These are phyloP conservation scores for Sycophila texana DNA, from an alignment of 2,888 invertebrate species.

Conservation along the genomic window DNA sequence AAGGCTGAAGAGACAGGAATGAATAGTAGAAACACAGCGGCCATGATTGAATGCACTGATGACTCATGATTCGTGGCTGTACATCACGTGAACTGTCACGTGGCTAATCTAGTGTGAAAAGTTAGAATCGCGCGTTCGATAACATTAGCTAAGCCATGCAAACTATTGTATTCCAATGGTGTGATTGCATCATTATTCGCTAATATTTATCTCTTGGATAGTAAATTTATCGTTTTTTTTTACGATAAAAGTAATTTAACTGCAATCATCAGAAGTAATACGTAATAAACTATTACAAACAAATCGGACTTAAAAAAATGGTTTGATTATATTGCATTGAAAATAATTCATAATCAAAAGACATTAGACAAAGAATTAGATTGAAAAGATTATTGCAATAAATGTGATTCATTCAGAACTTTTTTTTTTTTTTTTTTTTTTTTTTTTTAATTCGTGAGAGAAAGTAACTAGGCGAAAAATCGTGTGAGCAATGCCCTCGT, in stretches of 20 bases:
- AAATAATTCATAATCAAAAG: too few species aligned
- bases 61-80: slow-evolving; percentile 43
- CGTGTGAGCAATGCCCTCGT: background rate
- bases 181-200: too few species aligned
- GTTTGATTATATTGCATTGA: background rate
- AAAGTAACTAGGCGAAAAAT: background rate
- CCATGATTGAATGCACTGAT: slow-evolving; percentile 67
- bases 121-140: background rate
- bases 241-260: background rate
- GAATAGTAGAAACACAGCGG: slow-evolving; percentile 20
- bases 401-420: too few species aligned
- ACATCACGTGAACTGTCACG: slow-evolving; percentile 43
- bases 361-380: too few species aligned
- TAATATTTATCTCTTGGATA: background rate
- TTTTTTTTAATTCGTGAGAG: background rate
- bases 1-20: background rate
- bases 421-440: too few species aligned
- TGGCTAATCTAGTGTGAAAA: slow-evolving; percentile 41
- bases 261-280: too few species aligned
- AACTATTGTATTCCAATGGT: slow-evolving; percentile 6
- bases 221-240: background rate
- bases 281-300: too few species aligned
- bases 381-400: too few species aligned
- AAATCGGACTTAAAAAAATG: too few species aligned
- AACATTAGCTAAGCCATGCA: slow-evolving; percentile 36